Base-by-base conservation (phyloP, 2,113 vertebrate species). In the Globicephala melas region DNA sequence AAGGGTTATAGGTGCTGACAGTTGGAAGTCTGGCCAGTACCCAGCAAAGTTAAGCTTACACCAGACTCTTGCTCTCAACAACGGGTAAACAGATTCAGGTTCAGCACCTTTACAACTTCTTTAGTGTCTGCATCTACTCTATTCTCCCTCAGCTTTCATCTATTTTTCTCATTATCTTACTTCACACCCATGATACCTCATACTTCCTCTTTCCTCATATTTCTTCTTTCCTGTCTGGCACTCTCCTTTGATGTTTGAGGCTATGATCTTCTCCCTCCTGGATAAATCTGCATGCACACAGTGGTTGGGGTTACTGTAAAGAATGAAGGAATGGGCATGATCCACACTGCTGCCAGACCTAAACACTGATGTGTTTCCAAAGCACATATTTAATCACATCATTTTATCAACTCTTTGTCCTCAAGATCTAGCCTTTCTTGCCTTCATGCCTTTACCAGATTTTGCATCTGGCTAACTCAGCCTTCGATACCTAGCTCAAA, bases 401-500 rank as follows among this genome's bases (percentile, higher is more conserved):
- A 31, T 18, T 26, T 82, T 70, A n/a, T 44, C 23, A 87, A 44
- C 31, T 71, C n/a, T 91, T 82, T 79, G 15, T 74, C 41, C 65
- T 53, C 41, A 88, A 76, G 60, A 91, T 86, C 36, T 50, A 71
- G 79, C 55, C 63, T 93, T 77, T 50, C 26, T 92, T 71, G 44
- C 31, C 12, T 73, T 81, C 47, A 47, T 33, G 20, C 20, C 21
- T 81, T 68, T 94, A 68, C 47, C 4, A 62, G 10, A 87, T 41
- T 82, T 93, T 81, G n/a, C 50, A 93, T 25, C 25, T 93, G 68
- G 74, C 9, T 93, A 81, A 87, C n/a, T 86, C 73, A 86, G 62
- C n/a, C 50, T 95, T 70, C 21, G 31, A 68, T 47, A 44, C 55
- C 86, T 89, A 80, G 50, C 44, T 85, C n/a, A 85, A 55, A 63